Conservation (phyloP, 2,113 vertebrate species). For the Carassius auratus region DNA sequence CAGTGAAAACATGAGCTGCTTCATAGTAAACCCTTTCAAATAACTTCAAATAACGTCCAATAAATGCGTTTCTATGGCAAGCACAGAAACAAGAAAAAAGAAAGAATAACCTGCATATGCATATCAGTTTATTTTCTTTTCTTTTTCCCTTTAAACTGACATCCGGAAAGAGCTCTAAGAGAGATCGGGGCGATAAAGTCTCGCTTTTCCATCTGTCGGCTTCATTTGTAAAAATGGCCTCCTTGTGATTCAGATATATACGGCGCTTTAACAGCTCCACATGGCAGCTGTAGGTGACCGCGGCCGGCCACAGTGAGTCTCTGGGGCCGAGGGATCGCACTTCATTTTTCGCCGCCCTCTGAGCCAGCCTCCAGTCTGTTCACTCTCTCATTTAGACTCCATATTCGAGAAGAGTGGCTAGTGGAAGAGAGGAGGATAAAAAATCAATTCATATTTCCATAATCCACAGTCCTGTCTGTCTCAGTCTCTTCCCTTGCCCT, state of each 20-base stretch:
- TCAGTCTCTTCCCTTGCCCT: conserved; percentile 39
- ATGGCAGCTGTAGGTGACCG: conserved; percentile 93
- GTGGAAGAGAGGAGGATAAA: conserved; percentile 44
- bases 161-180: conserved; percentile 75
- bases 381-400: conserved; percentile 83
- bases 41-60: not conserved
- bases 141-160: not conserved
- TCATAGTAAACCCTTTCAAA: not conserved
- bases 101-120: not conserved
- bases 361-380: conserved; percentile 86
- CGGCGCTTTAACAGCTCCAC: conserved; percentile 79
- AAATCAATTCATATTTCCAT: conserved; percentile 99
- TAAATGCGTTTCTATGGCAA: not conserved
- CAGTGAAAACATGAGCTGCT: not conserved
- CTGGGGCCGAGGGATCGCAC: conserved; percentile 80
- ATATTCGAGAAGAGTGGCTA: conserved; percentile 78
- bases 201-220: conserved; percentile 79
- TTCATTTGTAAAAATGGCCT: conserved; percentile 73
- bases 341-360: conserved; percentile 85
- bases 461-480: conserved; percentile 96
- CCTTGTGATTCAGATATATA: conserved; percentile 85
- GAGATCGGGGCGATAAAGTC: conserved; percentile 59
- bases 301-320: conserved; percentile 75
- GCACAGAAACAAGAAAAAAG: not conserved
- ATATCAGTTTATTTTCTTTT: not conserved